phyloP scores from a whole-genome alignment of 2,113 vertebrate genomes.

The Osmerus mordax region DNA sequence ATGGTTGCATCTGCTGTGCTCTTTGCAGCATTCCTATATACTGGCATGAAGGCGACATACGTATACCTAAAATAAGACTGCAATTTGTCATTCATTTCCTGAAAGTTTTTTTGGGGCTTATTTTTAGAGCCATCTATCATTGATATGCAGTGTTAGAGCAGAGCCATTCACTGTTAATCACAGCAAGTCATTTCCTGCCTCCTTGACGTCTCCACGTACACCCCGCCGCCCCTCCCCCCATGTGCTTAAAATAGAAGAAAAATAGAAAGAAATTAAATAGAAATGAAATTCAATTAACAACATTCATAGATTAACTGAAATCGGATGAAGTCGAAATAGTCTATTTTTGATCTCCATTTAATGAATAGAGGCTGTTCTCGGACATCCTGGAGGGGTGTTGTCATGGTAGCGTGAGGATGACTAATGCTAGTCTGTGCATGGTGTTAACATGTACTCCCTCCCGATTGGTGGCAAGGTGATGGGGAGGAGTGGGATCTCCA shows the following conservation, averaged over 20 bases:
- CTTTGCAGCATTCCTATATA: too few relatives aligned
- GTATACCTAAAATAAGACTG: neutral
- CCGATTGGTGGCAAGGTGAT: slow-evolving; percentile 45
- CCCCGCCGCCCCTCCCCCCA: slow-evolving; percentile 39
- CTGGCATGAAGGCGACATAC: too few relatives aligned
- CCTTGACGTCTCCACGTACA: slow-evolving; percentile 16
- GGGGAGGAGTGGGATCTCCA: slow-evolving; percentile 39
- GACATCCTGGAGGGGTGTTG: too few relatives aligned
- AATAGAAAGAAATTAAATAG: slow-evolving; percentile 22
- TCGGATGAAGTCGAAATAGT: slow-evolving; percentile 17
- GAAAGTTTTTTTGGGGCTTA: neutral
- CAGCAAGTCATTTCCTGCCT: slow-evolving; percentile 52
- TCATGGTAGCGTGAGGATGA: neutral
- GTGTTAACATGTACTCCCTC: slow-evolving; percentile 38
- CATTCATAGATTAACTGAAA: slow-evolving; percentile 44
- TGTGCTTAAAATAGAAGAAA: slow-evolving; percentile 60
- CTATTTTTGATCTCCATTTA: slow-evolving; percentile 9
- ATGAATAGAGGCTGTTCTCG: too few relatives aligned
- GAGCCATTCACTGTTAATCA: slow-evolving; percentile 8
- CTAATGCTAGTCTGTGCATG: slow-evolving; percentile 4
- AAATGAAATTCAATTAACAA: slow-evolving; percentile 42
- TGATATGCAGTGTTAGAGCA: slow-evolving; percentile 25
- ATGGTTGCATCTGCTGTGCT: too few relatives aligned
- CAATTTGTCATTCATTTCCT: neutral
- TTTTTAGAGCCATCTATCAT: slow-evolving; percentile 28